Evolutionary conservation across 2,113 vertebrate species (phyloP).

Genomic region (Chaetodon trifascialis): DNA sequence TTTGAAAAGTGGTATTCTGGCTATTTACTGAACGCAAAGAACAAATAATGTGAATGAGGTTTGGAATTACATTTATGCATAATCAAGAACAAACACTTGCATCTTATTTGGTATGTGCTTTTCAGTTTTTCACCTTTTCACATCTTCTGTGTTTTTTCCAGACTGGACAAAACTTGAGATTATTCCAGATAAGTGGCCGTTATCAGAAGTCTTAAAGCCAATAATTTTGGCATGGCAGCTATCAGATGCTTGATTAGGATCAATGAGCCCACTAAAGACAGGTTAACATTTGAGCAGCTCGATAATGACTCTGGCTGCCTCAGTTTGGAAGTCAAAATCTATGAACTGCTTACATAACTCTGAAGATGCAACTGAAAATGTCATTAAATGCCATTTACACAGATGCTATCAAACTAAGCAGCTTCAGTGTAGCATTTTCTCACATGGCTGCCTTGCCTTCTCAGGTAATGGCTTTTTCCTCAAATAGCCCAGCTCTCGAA

Average conservation of each 20-base stretch:
- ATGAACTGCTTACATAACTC: slow-evolving; percentile 37
- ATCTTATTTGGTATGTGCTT: neutral
- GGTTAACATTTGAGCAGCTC: slow-evolving; percentile 49
- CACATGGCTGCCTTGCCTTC: slow-evolving; percentile 58
- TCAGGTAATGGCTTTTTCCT: slow-evolving; percentile 68
- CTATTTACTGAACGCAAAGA: neutral
- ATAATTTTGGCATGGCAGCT: neutral
- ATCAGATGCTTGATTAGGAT: slow-evolving; percentile 45
- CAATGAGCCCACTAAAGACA: slow-evolving; percentile 40
- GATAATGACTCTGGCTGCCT: slow-evolving; percentile 37
- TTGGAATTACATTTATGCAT: neutral
- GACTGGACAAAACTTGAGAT: slow-evolving; percentile 15
- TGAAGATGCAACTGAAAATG: slow-evolving; percentile 60
- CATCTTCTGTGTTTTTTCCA: neutral
- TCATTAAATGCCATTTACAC: slow-evolving; percentile 65
- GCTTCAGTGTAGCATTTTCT: slow-evolving; percentile 54
- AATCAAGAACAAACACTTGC: neutral
- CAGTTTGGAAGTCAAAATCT: slow-evolving; percentile 17
- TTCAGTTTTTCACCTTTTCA: slow-evolving; percentile 8
- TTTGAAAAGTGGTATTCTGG: neutral
- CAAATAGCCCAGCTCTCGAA: slow-evolving; percentile 61
- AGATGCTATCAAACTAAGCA: slow-evolving; percentile 52
- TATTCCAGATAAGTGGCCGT: slow-evolving; percentile 27
- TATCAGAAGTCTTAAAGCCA: slow-evolving; percentile 26
- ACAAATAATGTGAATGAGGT: neutral